Evolutionary conservation across 2,888 invertebrate genomes (phyloP).

Genomic region (Tinea trinotella): DNA sequence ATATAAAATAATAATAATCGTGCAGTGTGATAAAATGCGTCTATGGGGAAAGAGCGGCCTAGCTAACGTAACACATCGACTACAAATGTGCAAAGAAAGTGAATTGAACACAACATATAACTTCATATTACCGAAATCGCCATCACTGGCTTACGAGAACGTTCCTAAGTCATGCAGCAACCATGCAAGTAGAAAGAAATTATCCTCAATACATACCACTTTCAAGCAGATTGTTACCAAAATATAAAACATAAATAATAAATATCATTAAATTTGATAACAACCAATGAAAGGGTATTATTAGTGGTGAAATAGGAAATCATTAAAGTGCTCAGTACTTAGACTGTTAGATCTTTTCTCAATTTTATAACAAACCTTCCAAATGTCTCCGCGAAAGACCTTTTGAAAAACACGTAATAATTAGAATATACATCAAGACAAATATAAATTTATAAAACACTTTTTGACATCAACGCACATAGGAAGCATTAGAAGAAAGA

Average conservation of each 20-base stretch:
- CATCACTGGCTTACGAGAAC: slow-evolving; percentile 52
- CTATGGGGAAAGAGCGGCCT: slow-evolving; percentile 68
- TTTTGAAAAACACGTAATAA: slow-evolving; percentile 65
- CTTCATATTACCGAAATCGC: slow-evolving; percentile 60
- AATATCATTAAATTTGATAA: slow-evolving; percentile 40
- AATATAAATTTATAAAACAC: background rate
- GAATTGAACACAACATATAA: slow-evolving; percentile 55
- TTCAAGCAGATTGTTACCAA: slow-evolving; percentile 46
- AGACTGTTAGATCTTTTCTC: slow-evolving; percentile 33
- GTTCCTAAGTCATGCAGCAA: slow-evolving; percentile 69
- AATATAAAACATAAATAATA: slow-evolving; percentile 24
- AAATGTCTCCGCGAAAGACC: slow-evolving; percentile 77
- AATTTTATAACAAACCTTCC: slow-evolving; percentile 75
- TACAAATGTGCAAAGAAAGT: slow-evolving; percentile 71
- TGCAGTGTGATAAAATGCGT: slow-evolving; percentile 69
- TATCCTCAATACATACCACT: slow-evolving; percentile 36
- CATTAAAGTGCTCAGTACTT: slow-evolving; percentile 13
- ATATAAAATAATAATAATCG: slow-evolving; percentile 65
- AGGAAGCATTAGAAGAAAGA: background rate
- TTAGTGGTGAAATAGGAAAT: slow-evolving; percentile 13
- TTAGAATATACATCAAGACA: slow-evolving; percentile 51
- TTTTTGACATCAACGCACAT: background rate
- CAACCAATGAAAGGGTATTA: slow-evolving; percentile 34
- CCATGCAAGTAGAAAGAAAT: slow-evolving; percentile 68
- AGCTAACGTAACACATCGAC: slow-evolving; percentile 67